Evolutionary conservation across 2,888 invertebrate species (phyloP), one percentile per base, ranked within the genome.

Genomic region (Periphyllus acericola): DNA sequence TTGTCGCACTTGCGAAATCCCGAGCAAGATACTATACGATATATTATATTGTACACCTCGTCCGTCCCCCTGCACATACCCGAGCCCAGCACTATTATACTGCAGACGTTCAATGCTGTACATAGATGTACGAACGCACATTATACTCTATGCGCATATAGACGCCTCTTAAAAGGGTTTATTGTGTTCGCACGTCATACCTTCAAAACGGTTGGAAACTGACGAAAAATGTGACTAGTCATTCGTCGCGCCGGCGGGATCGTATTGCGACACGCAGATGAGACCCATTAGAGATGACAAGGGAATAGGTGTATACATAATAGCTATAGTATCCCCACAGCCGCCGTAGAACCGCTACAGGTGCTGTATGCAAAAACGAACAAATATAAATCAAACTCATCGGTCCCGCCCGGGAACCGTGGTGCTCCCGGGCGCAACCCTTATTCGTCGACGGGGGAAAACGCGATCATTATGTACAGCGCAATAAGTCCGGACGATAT

Each of bases 201-300:
- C 29, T 46, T 40, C 46, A 52, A 66, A 85, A 78, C 84, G 78
- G 84, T 78, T 36, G 46, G 68, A 78, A 85, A 85, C 66, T 68
- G 78, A 68, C 68, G 79, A 86, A 36, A 71, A 86, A 86, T 86
- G 6, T 34, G 86, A 72, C 86, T 55, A 86, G 71, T 86, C 86
- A 86, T 86, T 34, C 36, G 68, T n/a, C 32, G 14, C 14, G 29
- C n/a, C 68, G 40, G n/a, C 60, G 40, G 34, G 32, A 46, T 55
- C 36, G 66, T 85, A n/a, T n/a, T 68, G 79, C 71, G 71, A 55
- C 79, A 85, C 32, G 3, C 78, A 0, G 66, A n/a, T n/a, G n/a
- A 21, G 68, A 21, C 46, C 25, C 40, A 76, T 76, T 46, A 74
- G 68, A 19, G 14, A 25, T 11, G 71, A 71, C 29, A 17, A 0